Evolutionary conservation across 1,140 invertebrate species (phyloP), one percentile per base, ranked within the genome.

Genomic region (Chrysoperla carnea): DNA sequence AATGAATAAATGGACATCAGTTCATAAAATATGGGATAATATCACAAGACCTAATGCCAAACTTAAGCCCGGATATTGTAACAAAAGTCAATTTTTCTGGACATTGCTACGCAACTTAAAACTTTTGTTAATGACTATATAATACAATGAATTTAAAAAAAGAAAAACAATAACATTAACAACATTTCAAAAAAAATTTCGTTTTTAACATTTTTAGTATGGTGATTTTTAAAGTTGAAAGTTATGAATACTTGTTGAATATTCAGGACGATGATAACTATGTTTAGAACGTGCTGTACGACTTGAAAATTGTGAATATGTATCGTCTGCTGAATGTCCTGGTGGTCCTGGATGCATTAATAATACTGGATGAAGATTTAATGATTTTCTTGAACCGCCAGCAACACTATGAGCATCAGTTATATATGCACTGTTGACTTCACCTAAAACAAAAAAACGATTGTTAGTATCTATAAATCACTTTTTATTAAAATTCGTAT

Each of bases 401-500:
- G 80, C 76, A 13, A 87, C 69, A 36, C 83, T 87, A 43, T 81
- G 77, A 4, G 75, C 77, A 59, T 90, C 86, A 33, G 69, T 72
- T 39, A 89, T 74, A 56, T 83, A 91, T 4, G 75, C 83, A 47
- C 78, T 78, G 61, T 91, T 89, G 40, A 90, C 79, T 69, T 89
- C 85, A 46, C 85, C 86, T 89, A 58, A 36, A 52, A 49, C 31
- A 35, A 14, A n/a, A n/a, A 31, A 8, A 17, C 5, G 2, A 14
- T 11, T 38, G 8, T 15, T 15, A 38, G 38, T 31, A 38, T 15
- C 6, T 3, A 43, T 7, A 28, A 35, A 46, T 40, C 9, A 28
- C 27, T 40, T n/a, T 13, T 29, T 37, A 36, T 42, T 36, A 39
- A 33, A 29, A 39, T 46, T 29, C 37, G 23, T 29, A 36, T 14